Conservation (phyloP, 2,888 invertebrate genomes). For the Terebella lapidaria region DNA sequence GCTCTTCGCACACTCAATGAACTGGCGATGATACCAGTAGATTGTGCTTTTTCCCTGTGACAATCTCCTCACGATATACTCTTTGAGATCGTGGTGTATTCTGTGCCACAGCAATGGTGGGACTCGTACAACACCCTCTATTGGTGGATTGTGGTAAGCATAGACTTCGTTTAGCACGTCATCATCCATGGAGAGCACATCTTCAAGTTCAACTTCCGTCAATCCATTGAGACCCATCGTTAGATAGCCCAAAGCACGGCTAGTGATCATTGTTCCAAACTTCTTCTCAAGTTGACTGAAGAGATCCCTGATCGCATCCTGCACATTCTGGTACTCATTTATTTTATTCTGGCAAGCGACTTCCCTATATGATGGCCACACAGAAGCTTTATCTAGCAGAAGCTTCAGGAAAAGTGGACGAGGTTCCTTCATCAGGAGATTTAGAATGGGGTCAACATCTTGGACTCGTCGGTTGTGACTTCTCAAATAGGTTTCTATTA, state of each 20-base stretch:
- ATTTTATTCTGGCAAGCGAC: constrained; percentile 13
- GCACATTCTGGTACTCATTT: constrained; percentile 28
- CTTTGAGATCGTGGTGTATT: constrained; percentile 36
- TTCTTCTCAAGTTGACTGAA: constrained; percentile 39
- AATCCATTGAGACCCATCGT: constrained; percentile 42
- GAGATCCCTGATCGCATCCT: constrained; percentile 34
- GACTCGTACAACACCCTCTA: constrained; percentile 38
- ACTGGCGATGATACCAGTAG: constrained; percentile 48
- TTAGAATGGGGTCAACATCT: constrained; percentile 24
- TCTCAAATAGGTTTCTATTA: constrained; percentile 9
- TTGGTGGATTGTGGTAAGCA: constrained; percentile 46
- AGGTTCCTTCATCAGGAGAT: constrained; percentile 28
- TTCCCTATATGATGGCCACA: constrained; percentile 36
- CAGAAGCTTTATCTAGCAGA: constrained; percentile 37
- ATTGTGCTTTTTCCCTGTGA: constrained; percentile 39
- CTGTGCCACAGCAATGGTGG: constrained; percentile 45
- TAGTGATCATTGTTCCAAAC: constrained; percentile 34
- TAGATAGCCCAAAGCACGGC: constrained; percentile 38
- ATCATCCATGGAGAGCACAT: constrained; percentile 43
- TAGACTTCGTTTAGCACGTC: constrained; percentile 40
- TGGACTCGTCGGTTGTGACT: constrained; percentile 5
- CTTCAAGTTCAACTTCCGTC: constrained; percentile 45
- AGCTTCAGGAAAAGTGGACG: constrained; percentile 44
- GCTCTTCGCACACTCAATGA: constrained; percentile 36
- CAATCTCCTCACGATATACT: constrained; percentile 40